These are phyloP conservation scores for Hiodon tergisus DNA, from an alignment of 2,113 vertebrate species.

Conservation along the genomic window DNA sequence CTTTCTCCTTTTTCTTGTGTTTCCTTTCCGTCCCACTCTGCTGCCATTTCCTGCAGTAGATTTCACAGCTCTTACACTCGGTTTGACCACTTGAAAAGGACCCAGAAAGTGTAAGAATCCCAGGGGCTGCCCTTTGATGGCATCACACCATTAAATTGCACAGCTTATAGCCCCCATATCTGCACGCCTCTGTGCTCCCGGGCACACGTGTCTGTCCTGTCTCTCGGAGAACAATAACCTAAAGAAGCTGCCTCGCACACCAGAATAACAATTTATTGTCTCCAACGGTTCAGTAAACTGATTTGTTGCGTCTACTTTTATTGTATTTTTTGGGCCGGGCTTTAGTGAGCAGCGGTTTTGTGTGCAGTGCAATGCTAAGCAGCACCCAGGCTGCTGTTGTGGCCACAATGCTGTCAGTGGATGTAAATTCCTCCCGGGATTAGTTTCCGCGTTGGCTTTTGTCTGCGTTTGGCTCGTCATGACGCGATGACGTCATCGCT, in stretches of 20 bases:
- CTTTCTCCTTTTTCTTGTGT: constrained; percentile 50
- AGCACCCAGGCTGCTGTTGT: no score
- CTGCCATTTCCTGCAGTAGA: constrained; percentile 63
- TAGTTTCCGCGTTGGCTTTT: no score
- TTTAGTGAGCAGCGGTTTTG: no score
- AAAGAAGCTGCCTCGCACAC: background rate
- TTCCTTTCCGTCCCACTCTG: constrained; percentile 65
- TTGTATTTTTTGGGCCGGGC: no score
- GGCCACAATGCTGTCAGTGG: no score
- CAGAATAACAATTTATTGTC: no score
- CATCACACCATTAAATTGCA: constrained; percentile 52
- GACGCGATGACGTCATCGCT: no score
- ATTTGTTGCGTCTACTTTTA: no score
- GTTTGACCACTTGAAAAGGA: constrained; percentile 75
- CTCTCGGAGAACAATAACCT: background rate
- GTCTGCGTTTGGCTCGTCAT: no score
- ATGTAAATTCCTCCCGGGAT: no score
- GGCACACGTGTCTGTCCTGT: background rate
- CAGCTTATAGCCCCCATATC: background rate
- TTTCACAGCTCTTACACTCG: constrained; percentile 72
- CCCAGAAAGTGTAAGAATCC: constrained; percentile 66
- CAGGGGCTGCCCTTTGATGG: constrained; percentile 44
- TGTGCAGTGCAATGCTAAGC: no score
- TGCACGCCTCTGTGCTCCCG: background rate
- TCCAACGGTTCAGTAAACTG: no score